Evolutionary conservation across 2,797 vertebrate genomes (phyloP), one percentile per base, ranked within the genome.

Genomic region (Phalloptychus januarius): DNA sequence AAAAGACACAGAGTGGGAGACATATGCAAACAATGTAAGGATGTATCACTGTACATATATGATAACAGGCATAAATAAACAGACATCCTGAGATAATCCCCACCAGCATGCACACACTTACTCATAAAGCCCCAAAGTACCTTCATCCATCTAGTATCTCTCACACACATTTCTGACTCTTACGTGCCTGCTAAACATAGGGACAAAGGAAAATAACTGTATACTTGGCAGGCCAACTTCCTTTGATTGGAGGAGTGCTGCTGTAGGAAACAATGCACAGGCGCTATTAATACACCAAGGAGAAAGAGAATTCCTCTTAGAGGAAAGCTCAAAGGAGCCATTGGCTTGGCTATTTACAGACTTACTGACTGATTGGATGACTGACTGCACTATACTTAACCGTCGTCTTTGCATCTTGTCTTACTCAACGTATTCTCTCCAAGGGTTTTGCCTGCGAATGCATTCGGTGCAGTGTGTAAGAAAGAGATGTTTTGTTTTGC

Each of bases 191-290:
- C 94, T 94, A 95, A 95, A 94, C 92, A 91, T 94, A 95, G 94
- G 88, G 93, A 95, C 93, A 95, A 95, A 95, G 94, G 94, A 95
- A 95, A 96, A 93, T 95, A 95, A 93, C 88, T 90, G 94, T 93
- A 92, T 88, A 92, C 93, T 94, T 93, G 92, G 93, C 92, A 93
- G 87, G 89, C 87, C 92, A 88, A 92, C 93, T 95, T 96, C 94
- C 94, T 95, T 95, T 94, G 94, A 95, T 95, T 94, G 89, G 91
- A 92, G 79, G 90, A 89, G 92, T 90, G 91, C 86, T 93, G 89
- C 83, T 89, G 88, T 94, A 93, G 93, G 94, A 95, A 95, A 95
- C 92, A 95, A 95, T 95, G 92, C 93, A 89, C 89, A 89, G 73
- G 87, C 81, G 71, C 94, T 95, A 95, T 94, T 94, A 94, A 94